phyloP scores from a whole-genome alignment of 2,888 invertebrate genomes.

The Phorcus lineatus region DNA sequence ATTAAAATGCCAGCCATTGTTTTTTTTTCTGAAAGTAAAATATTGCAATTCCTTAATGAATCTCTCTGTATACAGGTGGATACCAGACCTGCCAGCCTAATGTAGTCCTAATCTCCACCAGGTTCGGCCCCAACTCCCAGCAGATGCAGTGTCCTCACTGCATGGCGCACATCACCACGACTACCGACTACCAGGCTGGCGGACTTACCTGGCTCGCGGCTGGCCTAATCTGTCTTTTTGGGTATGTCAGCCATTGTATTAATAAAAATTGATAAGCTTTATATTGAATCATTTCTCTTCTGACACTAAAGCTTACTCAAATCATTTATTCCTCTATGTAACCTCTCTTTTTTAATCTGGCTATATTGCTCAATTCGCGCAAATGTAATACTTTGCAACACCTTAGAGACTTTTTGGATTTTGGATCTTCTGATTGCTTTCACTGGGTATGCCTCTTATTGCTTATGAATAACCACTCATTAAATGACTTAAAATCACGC shows the following conservation, averaged over 20 bases:
- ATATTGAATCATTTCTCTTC: neutral
- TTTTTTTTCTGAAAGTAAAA: too few species aligned
- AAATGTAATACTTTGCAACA: too few species aligned
- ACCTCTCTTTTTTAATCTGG: too few species aligned
- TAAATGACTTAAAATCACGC: too few species aligned
- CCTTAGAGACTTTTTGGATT: too few species aligned
- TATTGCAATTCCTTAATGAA: neutral
- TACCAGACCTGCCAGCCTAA: slow-evolving; percentile 1
- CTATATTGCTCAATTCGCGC: too few species aligned
- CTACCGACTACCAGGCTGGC: slow-evolving; percentile 38
- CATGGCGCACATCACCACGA: slow-evolving; percentile 35
- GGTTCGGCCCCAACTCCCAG: slow-evolving; percentile 33
- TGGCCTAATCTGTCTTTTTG: slow-evolving; percentile 45
- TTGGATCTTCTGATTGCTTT: too few species aligned
- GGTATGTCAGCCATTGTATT: slow-evolving; percentile 32
- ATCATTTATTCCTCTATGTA: too few species aligned
- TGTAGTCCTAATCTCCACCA: neutral
- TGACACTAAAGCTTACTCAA: too few species aligned
- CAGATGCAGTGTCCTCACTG: slow-evolving; percentile 38
- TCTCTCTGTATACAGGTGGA: neutral
- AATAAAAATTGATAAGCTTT: neutral
- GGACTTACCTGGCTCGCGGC: slow-evolving; percentile 42
- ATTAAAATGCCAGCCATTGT: too few species aligned
- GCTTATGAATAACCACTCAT: too few species aligned
- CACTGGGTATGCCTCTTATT: too few species aligned